Evolutionary conservation across 1,140 invertebrate genomes (phyloP).

Genomic region (Capitella teleta): DNA sequence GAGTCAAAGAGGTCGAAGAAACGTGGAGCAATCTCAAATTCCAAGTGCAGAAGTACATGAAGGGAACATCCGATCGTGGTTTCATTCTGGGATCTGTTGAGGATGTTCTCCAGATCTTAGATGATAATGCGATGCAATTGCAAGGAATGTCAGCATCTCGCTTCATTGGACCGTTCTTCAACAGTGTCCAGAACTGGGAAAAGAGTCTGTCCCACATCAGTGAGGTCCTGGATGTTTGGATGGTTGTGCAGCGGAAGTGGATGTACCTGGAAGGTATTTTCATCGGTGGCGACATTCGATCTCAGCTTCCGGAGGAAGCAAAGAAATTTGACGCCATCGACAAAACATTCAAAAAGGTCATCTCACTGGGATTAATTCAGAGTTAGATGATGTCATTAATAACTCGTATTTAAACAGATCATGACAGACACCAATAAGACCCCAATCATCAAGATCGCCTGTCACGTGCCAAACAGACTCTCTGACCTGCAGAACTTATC

Average conservation of each 20-base stretch:
- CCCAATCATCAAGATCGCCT: conserved; percentile 63
- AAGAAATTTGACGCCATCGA: conserved; percentile 81
- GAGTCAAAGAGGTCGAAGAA: conserved; percentile 61
- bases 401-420: no score
- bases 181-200: conserved; percentile 71
- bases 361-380: no score
- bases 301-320: conserved; percentile 73
- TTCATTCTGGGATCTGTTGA: conserved; percentile 69
- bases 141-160: conserved; percentile 81
- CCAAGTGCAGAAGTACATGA: conserved; percentile 48
- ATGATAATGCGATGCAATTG: conserved; percentile 78
- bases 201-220: conserved; percentile 63
- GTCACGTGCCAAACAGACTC: conserved; percentile 57
- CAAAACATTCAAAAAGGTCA: conserved; percentile 59
- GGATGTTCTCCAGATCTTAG: conserved; percentile 65
- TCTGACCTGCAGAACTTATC: conserved; percentile 63
- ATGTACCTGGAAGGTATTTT: conserved; percentile 83
- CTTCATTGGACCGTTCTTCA: conserved; percentile 75
- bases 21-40: conserved; percentile 63
- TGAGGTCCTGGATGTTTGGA: conserved; percentile 76
- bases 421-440: conserved; percentile 69
- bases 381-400: no score
- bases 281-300: conserved; percentile 70
- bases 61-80: conserved; percentile 50
- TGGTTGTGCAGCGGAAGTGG: conserved; percentile 74